Base-by-base conservation (phyloP, 2,113 vertebrate genomes). In the Sinosuthora webbiana region DNA sequence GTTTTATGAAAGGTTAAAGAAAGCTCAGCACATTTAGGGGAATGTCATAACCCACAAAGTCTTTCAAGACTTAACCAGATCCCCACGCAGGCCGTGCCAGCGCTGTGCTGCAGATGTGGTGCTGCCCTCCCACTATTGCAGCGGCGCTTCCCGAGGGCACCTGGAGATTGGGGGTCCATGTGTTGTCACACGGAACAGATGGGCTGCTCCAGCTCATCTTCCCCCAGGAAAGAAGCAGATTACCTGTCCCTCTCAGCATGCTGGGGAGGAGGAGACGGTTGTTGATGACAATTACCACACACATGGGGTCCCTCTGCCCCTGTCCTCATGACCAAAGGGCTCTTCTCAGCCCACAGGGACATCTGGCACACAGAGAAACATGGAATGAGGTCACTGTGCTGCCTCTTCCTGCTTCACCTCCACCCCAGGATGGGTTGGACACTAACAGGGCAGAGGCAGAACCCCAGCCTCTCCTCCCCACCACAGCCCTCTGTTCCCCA, bases 1-100 rank as follows among this genome's bases (percentile, higher is more conserved):
- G 98, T 99, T 99, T 99, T 99, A 99, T 99, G 99, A 99, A 99
- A 99, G 99, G 99, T 99, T 99, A 99, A 98, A 98, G 98, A 99
- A 99, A 99, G 99, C 99, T 99, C 99, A 99, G 99, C 99, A 99
- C 98, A 99, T 99, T 99, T 99, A 98, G 98, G 98, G 97, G 98
- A 98, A 98, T 98, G 98, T 99, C 98, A 99, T 98, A 98, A 98
- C 98, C 98, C 97, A 90, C 95, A 98, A 98, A 98, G 98, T 98
- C 98, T 99, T 99, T 98, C 97, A 98, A 98, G 99, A 98, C 98
- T 98, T 97, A 62, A 85, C 76, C 37, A 63, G 89, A 96, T 97
- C 97, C 77, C 91, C 20, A 76, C 67, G 84, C 97, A 88, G 76
- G 83, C 97, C 97, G 97, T 96, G 97, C 98, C 98, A 98, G 98